Base-by-base conservation (phyloP, 2,888 invertebrate species). In the Agrochola macilenta region DNA sequence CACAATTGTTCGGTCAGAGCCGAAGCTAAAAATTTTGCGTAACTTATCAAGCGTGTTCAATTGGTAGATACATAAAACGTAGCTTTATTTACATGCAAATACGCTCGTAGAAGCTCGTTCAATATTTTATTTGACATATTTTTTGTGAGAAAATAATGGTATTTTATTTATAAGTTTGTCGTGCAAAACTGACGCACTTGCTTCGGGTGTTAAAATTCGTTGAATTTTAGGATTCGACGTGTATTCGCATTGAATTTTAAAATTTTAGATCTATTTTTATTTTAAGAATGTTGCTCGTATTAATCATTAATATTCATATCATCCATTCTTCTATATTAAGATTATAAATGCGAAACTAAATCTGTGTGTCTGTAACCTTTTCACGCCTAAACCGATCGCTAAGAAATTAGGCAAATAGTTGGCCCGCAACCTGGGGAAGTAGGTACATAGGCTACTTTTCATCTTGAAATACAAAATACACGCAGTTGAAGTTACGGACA, bases 11-110 rank as follows among this genome's bases (percentile, higher is more conserved):
- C 79, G 68, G 78, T 75, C 72, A 80, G 69, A 76, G 20, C 20
- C 7, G 52, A 68, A 69, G 65, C 70, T 64, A 58, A 74, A 76
- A 75, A 81, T 77, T 76, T 74, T 65, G 76, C 76, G 70, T 76
- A 77, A 57, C 60, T 75, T 52, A 46, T 77, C 66, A 75, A 54
- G 66, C 77, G 77, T 78, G 68, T 74, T 76, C 49, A 76, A 78
- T 80, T 72, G 77, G 35, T 11, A 60, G 12, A 35, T 64, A 76
- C 63, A 61, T 76, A 78, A 72, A 85, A 65, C 68, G 57, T 39
- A 30, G 60, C n/a, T 82, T 72, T 82, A 82, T 85, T 78, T 73
- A 82, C 81, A 85, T 77, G 74, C 64, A 76, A 74, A 76, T 72
- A 74, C 57, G 71, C 54, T 68, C n/a, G 39, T 60, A 57, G 30